A percentile compares a stretch with the other conserved stretches of the same genome.
These are phyloP conservation scores for Romanogobio albipinnatus DNA, from an alignment of 2,113 vertebrate genomes.

Conservation along the genomic window DNA sequence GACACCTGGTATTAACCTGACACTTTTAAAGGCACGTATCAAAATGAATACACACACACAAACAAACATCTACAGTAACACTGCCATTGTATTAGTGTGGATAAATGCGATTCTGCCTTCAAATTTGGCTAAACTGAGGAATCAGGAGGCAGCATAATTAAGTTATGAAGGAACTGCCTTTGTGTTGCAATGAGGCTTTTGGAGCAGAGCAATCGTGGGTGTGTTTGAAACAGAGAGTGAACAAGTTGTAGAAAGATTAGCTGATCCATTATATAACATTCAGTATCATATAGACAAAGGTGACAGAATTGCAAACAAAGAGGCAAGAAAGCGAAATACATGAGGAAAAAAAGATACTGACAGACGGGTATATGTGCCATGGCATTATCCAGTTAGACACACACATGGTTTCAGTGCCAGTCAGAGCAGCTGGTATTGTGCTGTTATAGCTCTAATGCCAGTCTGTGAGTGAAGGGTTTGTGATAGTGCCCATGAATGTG, in stretches of 20 bases:
- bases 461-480: constrained; percentile 48
- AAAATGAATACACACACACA: background rate
- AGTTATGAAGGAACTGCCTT: background rate
- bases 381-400: constrained; percentile 39
- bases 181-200: background rate
- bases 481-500: constrained; percentile 37
- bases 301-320: constrained; percentile 21
- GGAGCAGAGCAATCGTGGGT: background rate
- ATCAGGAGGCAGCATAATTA: background rate
- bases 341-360: constrained; percentile 8
- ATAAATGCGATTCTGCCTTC: background rate
- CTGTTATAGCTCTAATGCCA: constrained; percentile 51
- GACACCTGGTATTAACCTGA: constrained; percentile 20
- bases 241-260: background rate
- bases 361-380: constrained; percentile 35
- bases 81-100: background rate
- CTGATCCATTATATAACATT: constrained; percentile 7
- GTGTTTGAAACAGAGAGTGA: constrained; percentile 9
- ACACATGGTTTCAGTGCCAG: constrained; percentile 36
- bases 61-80: background rate
- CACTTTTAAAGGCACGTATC: background rate
- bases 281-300: constrained; percentile 16
- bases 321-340: background rate
- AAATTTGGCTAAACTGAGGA: background rate
- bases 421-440: constrained; percentile 56